Evolutionary conservation across 1,140 invertebrate species (phyloP).

Genomic region (Drosophila kepulauana): DNA sequence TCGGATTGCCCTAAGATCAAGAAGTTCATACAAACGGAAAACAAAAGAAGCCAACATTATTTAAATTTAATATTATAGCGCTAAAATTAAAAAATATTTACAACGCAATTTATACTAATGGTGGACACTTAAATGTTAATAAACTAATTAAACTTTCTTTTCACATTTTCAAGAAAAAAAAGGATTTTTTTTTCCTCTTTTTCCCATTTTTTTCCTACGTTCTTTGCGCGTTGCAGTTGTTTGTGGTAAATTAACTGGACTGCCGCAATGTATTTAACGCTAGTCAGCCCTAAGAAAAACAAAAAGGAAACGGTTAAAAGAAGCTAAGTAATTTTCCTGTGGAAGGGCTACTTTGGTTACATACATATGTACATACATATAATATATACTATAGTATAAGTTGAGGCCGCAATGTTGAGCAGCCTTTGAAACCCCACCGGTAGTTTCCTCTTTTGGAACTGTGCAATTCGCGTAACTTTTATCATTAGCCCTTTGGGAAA

Average conservation of each 20-base stretch:
- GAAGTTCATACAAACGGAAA: too few species aligned
- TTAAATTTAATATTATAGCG: conserved; percentile 34
- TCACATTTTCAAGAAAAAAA: conserved; percentile 44
- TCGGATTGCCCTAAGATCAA: too few species aligned
- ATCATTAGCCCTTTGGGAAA: conserved; percentile 82
- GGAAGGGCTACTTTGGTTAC: conserved; percentile 56
- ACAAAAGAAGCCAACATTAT: conserved; percentile 9
- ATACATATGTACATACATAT: not conserved
- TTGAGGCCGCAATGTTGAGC: not conserved
- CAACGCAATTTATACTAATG: conserved; percentile 65
- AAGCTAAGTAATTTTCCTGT: conserved; percentile 32
- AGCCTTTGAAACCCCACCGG: not conserved
- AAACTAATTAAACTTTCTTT: conserved; percentile 65
- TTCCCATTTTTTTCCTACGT: conserved; percentile 4
- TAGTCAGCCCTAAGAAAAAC: conserved; percentile 47
- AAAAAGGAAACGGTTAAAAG: conserved; percentile 61
- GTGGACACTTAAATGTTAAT: conserved; percentile 68
- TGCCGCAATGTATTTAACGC: conserved; percentile 81
- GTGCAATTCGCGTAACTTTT: conserved; percentile 76
- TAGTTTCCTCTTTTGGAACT: conserved; percentile 16
- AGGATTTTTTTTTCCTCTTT: conserved; percentile 28
- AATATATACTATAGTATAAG: not conserved
- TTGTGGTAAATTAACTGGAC: conserved; percentile 79
- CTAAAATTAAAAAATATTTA: conserved; percentile 56
- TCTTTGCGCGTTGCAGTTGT: conserved; percentile 38